Evolutionary conservation across 1,140 invertebrate genomes (phyloP), one percentile per base, ranked within the genome.

Genomic region (Catajapyx aquilonaris): DNA sequence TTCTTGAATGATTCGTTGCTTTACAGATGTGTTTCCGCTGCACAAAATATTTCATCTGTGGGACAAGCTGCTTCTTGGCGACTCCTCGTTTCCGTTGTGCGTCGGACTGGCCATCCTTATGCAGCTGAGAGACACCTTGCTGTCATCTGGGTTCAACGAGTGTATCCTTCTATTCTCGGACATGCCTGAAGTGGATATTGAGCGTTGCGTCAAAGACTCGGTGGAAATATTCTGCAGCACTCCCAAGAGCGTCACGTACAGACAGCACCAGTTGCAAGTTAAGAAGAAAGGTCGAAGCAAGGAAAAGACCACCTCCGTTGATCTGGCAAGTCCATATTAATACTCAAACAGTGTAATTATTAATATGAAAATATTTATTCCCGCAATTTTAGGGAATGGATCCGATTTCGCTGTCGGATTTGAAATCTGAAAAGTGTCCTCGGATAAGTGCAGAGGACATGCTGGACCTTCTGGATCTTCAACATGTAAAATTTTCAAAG

Each of bases 11-110:
- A 20, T 38, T 25, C 44, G 37, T 40, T 47, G 50, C 47, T 52
- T 61, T 65, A 40, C 52, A 87, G 86, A 91, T 62, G 88, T 96
- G 1, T 95, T 99, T 59, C 94, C 94, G 1, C 60, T 99, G 4
- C 87, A 97, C 53, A 97, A 97, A 65, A 93, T 98, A 41, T 71
- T 98, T 34, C 91, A 97, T 60, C 53, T 98, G 32, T 98, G 94
- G 94, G 94, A 98, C 58, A 90, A 88, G 33, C 61, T 98, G 18
- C 62, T 98, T 41, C 63, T 97, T 4, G 87, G 88, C 39, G 84
- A 93, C 51, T 79, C 85, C 0, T 83, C 87, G 0, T 87, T 96
- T 57, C 91, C 94, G 2, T 61, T 98, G 1, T 90, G 85, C 51
- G 83, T 98, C 51, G 94, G 91, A 4, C 68, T 96, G 2, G 81